Percentiles rank a stretch among this genome's conserved stretches.
These are phyloP conservation scores for Drosophila prolongata DNA, from an alignment of 2,888 invertebrate genomes.

Conservation along the genomic window DNA sequence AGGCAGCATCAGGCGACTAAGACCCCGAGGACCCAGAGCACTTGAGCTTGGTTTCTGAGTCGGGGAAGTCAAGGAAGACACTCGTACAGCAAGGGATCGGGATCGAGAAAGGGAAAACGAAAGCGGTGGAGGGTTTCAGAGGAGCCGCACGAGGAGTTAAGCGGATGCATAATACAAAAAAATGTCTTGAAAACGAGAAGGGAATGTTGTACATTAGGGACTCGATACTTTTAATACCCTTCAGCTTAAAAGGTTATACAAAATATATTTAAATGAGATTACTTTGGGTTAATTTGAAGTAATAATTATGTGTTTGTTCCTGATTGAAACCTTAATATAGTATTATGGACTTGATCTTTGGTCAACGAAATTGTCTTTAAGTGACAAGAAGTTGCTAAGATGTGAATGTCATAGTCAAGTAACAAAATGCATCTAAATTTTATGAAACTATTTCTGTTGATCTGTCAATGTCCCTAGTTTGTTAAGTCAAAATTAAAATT, in stretches of 20 bases:
- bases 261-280: background rate
- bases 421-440: too few species aligned
- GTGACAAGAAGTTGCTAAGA: too few species aligned
- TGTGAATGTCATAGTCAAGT: too few species aligned
- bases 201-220: constrained; percentile 12
- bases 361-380: too few species aligned
- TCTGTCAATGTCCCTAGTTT: background rate
- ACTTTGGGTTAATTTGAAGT: background rate
- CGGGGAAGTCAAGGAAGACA: constrained; percentile 38
- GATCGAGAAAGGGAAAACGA: too few species aligned
- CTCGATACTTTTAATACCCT: constrained; percentile 15
- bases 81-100: background rate
- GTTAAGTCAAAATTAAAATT: background rate
- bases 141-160: constrained; percentile 28
- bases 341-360: too few species aligned
- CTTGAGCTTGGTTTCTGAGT: constrained; percentile 49
- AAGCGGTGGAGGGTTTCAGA: background rate
- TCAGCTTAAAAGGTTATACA: background rate
- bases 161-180: constrained; percentile 49
- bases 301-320: background rate
- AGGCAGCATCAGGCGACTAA: constrained; percentile 55
- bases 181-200: constrained; percentile 32
- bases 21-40: constrained; percentile 65
- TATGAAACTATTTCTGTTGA: too few species aligned
- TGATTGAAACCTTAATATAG: too few species aligned